Evolutionary conservation across 2,888 invertebrate genomes (phyloP), one percentile per base, ranked within the genome.

Genomic region (Mesoligia furuncula): DNA sequence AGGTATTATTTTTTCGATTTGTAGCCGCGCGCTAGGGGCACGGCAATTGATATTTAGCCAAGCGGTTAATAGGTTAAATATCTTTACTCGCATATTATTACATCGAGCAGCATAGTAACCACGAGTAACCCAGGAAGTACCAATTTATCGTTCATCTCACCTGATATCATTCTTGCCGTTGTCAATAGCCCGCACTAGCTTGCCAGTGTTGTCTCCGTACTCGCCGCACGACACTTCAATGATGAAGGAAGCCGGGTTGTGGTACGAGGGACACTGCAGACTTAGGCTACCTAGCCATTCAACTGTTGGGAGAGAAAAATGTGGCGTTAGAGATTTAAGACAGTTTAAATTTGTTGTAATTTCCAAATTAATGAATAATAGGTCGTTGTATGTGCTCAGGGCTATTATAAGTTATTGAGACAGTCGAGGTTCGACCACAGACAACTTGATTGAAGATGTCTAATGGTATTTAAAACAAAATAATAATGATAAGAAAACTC

Each of bases 201-300:
- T 98, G 85, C 98, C 97, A 0, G 98, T 98, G 91, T 99, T 98
- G 91, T 99, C 98, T 75, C 99, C 99, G 93, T 99, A 99, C 94
- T 99, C 99, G 0, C 99, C 99, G 92, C 99, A 99, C 0, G 99
- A 99, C 7, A 99, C 99, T 95, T 99, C 99, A 95, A 99, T 99
- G 88, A 99, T 98, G 96, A 99, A 99, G 73, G 99, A 99, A 11
- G 99, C 99, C 1, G 99, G 99, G 96, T 99, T 99, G 97, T 99
- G 99, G 95, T 99, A 99, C 74, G 99, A 98, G 0, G 99, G 99
- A 91, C 99, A 99, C 92, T 98, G 98, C 45, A 99, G 97, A n/a
- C 97, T 97, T 70, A 99, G 97, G 42, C 98, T 98, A 70, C 98
- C 97, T 79, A 99, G 97, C 97, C 97, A 97, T 83, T 97, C 96